These are phyloP conservation scores for Archocentrus centrarchus DNA, from an alignment of 2,113 vertebrate genomes.

Conservation along the genomic window DNA sequence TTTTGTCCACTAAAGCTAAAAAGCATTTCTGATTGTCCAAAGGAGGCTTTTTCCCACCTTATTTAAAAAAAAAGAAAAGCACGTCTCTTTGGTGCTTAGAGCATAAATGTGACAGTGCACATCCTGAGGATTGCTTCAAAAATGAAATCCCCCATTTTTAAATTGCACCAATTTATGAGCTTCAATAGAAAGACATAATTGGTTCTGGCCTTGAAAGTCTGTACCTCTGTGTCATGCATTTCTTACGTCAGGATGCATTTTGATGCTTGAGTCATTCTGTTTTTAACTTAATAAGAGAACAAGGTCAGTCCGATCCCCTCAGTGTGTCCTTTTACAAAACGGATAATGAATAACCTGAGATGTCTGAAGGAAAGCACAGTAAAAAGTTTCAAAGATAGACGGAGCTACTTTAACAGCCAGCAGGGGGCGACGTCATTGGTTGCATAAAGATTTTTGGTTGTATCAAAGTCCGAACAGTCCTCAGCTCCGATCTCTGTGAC, in stretches of 20 bases:
- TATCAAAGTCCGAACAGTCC: neutral
- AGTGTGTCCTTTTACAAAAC: neutral
- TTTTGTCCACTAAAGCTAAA: conserved; percentile 5
- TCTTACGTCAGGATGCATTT: neutral
- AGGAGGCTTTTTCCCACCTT: neutral
- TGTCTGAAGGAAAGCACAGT: neutral
- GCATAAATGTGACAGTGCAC: neutral
- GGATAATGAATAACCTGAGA: neutral
- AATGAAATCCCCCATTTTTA: neutral
- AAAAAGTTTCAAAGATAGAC: neutral
- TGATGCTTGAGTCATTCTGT: conserved; percentile 16
- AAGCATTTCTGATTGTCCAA: neutral
- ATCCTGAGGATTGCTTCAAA: neutral
- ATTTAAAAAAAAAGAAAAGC: neutral
- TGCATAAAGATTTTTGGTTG: neutral
- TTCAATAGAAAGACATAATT: neutral
- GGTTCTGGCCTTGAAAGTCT: neutral
- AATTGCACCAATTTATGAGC: neutral
- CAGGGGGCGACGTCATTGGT: neutral
- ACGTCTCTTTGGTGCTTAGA: neutral
- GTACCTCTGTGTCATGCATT: neutral
- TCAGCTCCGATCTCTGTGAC: neutral
- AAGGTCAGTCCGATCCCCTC: conserved; percentile 29
- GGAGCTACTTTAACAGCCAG: neutral
- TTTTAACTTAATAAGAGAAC: conserved; percentile 28